Conservation (phyloP, 2,797 vertebrate species). For the Hoplostethus mediterraneus region DNA sequence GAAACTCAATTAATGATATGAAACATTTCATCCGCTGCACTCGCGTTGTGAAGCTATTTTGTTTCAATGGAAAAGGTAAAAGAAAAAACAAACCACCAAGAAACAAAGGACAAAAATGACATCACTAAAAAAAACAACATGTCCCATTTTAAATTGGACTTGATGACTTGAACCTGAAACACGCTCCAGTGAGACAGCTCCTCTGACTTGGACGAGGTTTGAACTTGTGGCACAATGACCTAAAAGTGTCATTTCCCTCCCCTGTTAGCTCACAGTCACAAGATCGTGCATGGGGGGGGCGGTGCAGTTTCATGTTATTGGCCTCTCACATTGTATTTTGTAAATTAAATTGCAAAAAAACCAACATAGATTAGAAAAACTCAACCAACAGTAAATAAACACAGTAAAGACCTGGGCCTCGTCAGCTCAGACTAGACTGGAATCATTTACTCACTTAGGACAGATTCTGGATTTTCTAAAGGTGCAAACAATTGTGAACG, state of each 20-base stretch:
- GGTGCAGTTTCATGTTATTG: neutral
- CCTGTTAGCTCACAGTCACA: too few species aligned
- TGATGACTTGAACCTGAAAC: neutral
- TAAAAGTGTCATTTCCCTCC: too few species aligned
- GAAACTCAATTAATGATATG: conserved; percentile 26
- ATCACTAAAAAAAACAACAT: neutral
- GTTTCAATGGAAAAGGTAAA: neutral
- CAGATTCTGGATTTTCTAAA: neutral
- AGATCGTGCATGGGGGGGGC: too few species aligned
- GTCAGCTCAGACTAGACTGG: neutral
- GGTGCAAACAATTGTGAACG: neutral
- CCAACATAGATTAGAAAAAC: neutral
- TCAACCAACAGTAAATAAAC: neutral
- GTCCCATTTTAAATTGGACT: too few species aligned
- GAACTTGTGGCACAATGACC: too few species aligned
- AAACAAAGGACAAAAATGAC: neutral
- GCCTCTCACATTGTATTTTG: neutral
- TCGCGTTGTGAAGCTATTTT: neutral
- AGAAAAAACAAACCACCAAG: neutral
- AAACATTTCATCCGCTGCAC: conserved; percentile 12
- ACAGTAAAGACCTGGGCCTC: neutral
- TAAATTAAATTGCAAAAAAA: neutral
- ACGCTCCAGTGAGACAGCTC: too few species aligned
- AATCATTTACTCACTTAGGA: neutral
- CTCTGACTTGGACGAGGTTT: too few species aligned